Conservation (phyloP, 1,140 invertebrate genomes). For the Drosophila carrolli region DNA sequence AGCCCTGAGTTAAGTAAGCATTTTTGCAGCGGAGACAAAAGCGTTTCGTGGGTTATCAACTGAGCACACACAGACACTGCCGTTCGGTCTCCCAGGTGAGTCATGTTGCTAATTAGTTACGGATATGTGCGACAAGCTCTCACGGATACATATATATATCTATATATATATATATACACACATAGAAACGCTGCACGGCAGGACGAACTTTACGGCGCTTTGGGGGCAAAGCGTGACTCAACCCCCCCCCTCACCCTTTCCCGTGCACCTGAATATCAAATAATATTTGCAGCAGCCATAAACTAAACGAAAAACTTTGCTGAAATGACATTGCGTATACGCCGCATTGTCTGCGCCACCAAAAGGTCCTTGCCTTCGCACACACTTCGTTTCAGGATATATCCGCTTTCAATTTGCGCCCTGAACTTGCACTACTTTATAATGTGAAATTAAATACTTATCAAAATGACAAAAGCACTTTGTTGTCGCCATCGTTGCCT, state of each 20-base stretch:
- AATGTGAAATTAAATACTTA: conserved; percentile 53
- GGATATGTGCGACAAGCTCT: conserved; percentile 66
- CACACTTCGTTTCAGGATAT: neutral
- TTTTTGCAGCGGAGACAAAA: conserved; percentile 52
- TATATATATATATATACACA: neutral
- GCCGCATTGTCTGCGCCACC: conserved; percentile 40
- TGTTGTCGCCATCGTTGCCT: conserved; percentile 1
- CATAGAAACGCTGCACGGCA: conserved; percentile 5
- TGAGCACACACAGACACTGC: conserved; percentile 15
- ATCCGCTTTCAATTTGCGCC: conserved; percentile 13
- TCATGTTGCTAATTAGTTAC: conserved; percentile 80
- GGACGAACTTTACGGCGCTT: conserved; percentile 54
- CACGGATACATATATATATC: neutral
- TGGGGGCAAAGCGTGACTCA: conserved; percentile 27
- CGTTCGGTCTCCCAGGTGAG: conserved; percentile 57
- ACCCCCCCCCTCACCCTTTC: neutral
- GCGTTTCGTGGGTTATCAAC: conserved; percentile 68
- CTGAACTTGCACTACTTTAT: conserved; percentile 29
- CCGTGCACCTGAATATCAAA: conserved; percentile 50
- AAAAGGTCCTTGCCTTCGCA: neutral
- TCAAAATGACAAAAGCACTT: conserved; percentile 48
- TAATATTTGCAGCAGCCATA: conserved; percentile 58
- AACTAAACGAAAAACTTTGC: conserved; percentile 58
- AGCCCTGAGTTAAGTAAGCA: conserved; percentile 19
- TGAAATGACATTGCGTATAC: conserved; percentile 57